Conservation (phyloP, 2,888 invertebrate genomes). For the Parnassius orleans region DNA sequence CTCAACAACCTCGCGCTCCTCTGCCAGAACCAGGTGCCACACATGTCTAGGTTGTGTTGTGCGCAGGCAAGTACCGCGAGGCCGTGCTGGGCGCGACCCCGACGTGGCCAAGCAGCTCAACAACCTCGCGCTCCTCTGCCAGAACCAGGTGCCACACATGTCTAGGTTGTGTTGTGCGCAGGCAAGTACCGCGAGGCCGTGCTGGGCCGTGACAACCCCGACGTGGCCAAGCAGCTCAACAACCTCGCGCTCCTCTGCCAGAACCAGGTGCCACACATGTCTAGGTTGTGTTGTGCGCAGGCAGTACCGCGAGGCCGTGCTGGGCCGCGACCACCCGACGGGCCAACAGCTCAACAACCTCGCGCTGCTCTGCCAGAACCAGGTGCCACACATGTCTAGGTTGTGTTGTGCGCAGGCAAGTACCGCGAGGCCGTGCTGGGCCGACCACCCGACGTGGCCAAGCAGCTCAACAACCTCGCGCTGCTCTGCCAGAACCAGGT, state of each 20-base stretch:
- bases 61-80: slow-evolving; percentile 89
- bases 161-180: no score
- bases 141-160: no score
- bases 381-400: slow-evolving; percentile 89
- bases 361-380: slow-evolving; percentile 98
- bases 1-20: slow-evolving; percentile 98
- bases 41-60: slow-evolving; percentile 87
- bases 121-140: no score
- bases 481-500: slow-evolving; percentile 98
- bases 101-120: no score
- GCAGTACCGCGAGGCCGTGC: slow-evolving; percentile 97
- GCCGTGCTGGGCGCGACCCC: no score
- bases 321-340: slow-evolving; percentile 99
- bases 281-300: slow-evolving; percentile 39
- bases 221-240: slow-evolving; percentile 99
- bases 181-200: no score
- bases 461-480: slow-evolving; percentile 99
- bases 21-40: slow-evolving; percentile 99
- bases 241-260: slow-evolving; percentile 98
- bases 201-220: slow-evolving; percentile 99
- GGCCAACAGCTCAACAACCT: slow-evolving; percentile 99
- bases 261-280: slow-evolving; percentile 87
- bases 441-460: slow-evolving; percentile 99
- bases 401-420: slow-evolving; percentile 90
- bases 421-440: slow-evolving; percentile 97